Evolutionary conservation across 2,888 invertebrate genomes (phyloP).

Genomic region (Megastigmus dorsalis): DNA sequence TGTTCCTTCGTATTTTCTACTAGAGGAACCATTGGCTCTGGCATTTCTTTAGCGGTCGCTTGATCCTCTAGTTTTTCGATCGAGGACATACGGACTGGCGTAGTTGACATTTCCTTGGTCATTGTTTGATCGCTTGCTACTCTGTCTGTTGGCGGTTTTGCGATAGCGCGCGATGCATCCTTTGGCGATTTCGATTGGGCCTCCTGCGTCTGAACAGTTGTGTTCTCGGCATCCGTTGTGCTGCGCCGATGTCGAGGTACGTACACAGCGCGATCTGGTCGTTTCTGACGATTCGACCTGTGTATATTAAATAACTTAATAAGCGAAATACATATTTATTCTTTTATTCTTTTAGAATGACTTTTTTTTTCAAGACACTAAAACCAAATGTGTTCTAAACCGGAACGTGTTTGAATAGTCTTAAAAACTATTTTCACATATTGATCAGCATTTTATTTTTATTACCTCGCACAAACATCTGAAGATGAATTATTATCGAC

Average conservation of each 20-base stretch:
- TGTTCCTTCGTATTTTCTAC: neutral
- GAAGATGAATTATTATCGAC: conserved; percentile 39
- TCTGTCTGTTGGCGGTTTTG: neutral
- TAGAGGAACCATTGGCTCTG: neutral
- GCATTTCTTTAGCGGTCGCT: neutral
- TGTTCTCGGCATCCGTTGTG: conserved; percentile 65
- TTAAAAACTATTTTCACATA: too few species aligned
- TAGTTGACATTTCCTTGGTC: neutral
- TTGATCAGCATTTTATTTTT: neutral
- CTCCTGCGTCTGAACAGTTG: conserved; percentile 25
- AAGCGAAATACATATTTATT: too few species aligned
- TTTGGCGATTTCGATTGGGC: neutral
- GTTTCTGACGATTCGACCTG: conserved; percentile 72
- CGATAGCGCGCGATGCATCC: neutral
- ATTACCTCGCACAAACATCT: conserved; percentile 52
- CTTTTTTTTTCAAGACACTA: too few species aligned
- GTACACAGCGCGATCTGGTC: conserved; percentile 88
- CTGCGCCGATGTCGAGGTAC: conserved; percentile 82
- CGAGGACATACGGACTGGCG: neutral
- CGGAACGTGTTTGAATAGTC: too few species aligned
- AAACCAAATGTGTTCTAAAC: too few species aligned
- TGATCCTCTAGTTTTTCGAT: neutral
- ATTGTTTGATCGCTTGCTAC: neutral
- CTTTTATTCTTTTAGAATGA: too few species aligned
- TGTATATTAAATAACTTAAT: conserved; percentile 52